phyloP scores from a whole-genome alignment of 2,797 vertebrate genomes.

The Delichon dasypus region DNA sequence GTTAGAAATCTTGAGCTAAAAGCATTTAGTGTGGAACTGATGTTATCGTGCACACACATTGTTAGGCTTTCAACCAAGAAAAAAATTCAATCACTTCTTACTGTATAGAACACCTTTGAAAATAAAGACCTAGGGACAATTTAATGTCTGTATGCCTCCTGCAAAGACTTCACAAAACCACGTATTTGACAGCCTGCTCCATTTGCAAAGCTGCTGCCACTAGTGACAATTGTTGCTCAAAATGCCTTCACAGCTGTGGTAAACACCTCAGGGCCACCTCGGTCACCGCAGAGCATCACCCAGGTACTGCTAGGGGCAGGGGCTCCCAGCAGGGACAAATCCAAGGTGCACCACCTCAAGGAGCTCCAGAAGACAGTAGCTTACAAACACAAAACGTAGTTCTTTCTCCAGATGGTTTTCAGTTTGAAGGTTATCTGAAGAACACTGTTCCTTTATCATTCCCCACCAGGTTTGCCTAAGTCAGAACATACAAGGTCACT shows the following conservation, averaged over 20 bases:
- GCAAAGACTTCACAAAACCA: background rate
- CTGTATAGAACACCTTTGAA: background rate
- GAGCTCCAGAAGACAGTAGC: background rate
- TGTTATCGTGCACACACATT: background rate
- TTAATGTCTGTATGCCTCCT: background rate
- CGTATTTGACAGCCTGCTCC: background rate
- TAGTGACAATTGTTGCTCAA: background rate
- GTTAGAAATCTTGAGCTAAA: background rate
- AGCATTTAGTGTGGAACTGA: background rate
- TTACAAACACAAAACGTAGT: background rate
- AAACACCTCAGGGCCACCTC: background rate
- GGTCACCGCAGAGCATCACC: background rate
- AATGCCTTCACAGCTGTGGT: background rate
- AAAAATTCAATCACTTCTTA: background rate
- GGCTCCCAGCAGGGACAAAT: background rate
- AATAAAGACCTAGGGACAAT: background rate
- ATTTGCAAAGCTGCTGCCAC: background rate
- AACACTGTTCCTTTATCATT: background rate
- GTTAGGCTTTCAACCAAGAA: background rate
- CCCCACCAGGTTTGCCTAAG: background rate
- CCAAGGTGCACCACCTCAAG: background rate
- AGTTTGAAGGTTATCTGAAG: slow-evolving; percentile 16
- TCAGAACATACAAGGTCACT: background rate
- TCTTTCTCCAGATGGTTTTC: background rate
- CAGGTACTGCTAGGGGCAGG: background rate